A percentile compares a stretch with the other conserved stretches of the same genome.
Evolutionary conservation across 1,140 invertebrate genomes (phyloP).

Genomic region (Diploscapter pachys): DNA sequence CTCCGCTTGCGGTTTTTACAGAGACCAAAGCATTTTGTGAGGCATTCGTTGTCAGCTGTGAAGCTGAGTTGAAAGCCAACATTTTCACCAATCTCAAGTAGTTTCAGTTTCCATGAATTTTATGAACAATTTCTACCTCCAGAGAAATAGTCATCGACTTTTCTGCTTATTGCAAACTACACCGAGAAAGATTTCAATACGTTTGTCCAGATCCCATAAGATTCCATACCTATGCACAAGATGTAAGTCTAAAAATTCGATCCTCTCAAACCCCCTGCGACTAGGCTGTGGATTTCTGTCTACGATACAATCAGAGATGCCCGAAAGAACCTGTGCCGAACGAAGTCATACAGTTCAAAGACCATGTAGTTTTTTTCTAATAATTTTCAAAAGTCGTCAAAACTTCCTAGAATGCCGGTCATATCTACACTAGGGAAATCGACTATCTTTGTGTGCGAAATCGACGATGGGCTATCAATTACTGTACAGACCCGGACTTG

Average conservation of each 20-base stretch:
- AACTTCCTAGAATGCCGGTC: constrained; percentile 13
- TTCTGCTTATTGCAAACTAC: constrained; percentile 30
- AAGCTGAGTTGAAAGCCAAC: constrained; percentile 11
- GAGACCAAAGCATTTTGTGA: constrained; percentile 35
- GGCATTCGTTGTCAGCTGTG: constrained; percentile 34
- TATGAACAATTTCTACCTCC: not conserved
- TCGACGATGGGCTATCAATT: constrained; percentile 24
- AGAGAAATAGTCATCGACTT: constrained; percentile 36
- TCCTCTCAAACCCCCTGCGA: not conserved
- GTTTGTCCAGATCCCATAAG: constrained; percentile 39
- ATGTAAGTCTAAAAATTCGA: constrained; percentile 3
- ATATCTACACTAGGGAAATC: constrained; percentile 33
- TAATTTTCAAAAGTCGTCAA: not conserved
- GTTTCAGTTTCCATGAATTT: not conserved
- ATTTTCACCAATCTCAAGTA: constrained; percentile 29
- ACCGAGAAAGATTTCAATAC: constrained; percentile 33
- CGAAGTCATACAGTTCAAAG: constrained; percentile 34
- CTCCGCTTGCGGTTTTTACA: constrained; percentile 19
- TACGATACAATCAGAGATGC: constrained; percentile 32
- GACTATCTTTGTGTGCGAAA: constrained; percentile 20
- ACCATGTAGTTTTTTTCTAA: constrained; percentile 2
- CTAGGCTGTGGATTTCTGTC: constrained; percentile 35
- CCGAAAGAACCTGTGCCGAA: constrained; percentile 24
- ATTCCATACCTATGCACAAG: constrained; percentile 28
- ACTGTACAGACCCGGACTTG: constrained; percentile 32